Conservation (phyloP, 2,888 invertebrate genomes). For the Zhuqinia jingwanae region DNA sequence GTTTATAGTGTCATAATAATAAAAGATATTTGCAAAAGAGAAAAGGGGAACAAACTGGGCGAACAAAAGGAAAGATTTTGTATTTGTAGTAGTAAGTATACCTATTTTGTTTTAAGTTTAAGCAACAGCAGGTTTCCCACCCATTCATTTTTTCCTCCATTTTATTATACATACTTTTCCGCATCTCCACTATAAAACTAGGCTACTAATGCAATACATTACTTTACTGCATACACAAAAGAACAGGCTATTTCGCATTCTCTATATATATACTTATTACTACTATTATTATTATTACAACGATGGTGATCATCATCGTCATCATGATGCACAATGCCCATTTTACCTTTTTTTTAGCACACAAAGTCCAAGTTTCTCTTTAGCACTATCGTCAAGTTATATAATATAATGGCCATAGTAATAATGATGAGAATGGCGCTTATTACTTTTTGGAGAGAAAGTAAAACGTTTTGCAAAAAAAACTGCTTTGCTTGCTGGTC, state of each 20-base stretch:
- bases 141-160: too few relatives aligned
- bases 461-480: conserved; percentile 26
- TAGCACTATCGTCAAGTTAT: background rate
- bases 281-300: too few relatives aligned
- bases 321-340: background rate
- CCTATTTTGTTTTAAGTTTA: conserved; percentile 12
- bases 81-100: background rate
- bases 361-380: background rate
- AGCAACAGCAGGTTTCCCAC: background rate
- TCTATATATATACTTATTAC: too few relatives aligned
- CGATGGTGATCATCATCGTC: background rate
- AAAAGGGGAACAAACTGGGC: background rate
- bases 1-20: conserved; percentile 25
- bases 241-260: background rate
- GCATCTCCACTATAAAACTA: background rate
- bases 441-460: conserved; percentile 21
- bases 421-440: conserved; percentile 31
- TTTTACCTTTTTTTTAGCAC: conserved; percentile 6
- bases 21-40: background rate
- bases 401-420: conserved; percentile 24
- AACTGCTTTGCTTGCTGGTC: background rate
- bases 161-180: too few relatives aligned
- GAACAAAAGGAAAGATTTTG: too few relatives aligned
- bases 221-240: background rate
- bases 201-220: background rate